These are phyloP conservation scores for Phasia obesa DNA, from an alignment of 2,888 invertebrate genomes.

Conservation along the genomic window DNA sequence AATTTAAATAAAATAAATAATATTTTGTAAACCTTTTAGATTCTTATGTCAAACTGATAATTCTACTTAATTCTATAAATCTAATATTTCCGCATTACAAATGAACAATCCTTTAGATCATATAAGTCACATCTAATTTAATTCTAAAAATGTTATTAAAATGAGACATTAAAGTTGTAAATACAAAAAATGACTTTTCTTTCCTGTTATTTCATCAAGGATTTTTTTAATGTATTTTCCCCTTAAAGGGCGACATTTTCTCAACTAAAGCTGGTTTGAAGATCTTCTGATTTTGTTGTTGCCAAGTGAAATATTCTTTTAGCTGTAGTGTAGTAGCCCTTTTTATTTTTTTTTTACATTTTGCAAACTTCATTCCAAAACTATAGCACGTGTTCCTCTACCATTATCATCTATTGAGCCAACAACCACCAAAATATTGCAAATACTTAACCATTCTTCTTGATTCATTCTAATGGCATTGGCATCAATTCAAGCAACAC, in stretches of 20 bases:
- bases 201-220: background rate
- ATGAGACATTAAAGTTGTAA: background rate
- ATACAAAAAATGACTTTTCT: background rate
- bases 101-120: background rate
- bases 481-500: constrained; percentile 68
- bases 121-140: background rate
- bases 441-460: background rate
- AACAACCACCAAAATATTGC: constrained; percentile 52
- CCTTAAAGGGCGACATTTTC: background rate
- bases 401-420: constrained; percentile 21
- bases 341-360: constrained; percentile 8
- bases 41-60: too few relatives aligned
- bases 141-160: background rate
- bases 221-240: background rate
- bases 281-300: constrained; percentile 25
- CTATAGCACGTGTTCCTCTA: constrained; percentile 63
- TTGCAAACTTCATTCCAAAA: constrained; percentile 43
- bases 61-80: too few relatives aligned
- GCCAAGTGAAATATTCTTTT: constrained; percentile 35
- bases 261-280: background rate
- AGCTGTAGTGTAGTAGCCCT: background rate
- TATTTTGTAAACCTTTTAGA: too few relatives aligned
- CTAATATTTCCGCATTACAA: background rate
- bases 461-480: constrained; percentile 19
- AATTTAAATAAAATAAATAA: too few relatives aligned